Evolutionary conservation across 2,113 vertebrate genomes (phyloP).

Genomic region (Leiothrix lutea): DNA sequence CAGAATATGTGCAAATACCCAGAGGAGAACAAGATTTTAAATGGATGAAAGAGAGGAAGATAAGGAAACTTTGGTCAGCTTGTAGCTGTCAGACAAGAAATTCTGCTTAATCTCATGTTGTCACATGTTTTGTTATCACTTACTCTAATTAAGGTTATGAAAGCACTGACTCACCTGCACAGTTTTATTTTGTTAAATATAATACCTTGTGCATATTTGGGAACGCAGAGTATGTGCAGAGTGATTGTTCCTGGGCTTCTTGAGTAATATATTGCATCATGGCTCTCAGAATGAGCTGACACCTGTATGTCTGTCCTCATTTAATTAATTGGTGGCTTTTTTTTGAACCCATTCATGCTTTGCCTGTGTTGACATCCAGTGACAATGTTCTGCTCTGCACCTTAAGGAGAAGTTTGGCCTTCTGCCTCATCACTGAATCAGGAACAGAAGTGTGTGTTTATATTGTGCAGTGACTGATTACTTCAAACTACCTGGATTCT

Average conservation of each 20-base stretch:
- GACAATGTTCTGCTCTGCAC: background rate
- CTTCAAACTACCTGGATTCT: background rate
- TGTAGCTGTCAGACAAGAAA: background rate
- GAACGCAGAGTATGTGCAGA: background rate
- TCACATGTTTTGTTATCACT: background rate
- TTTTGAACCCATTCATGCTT: background rate
- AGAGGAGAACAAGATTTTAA: background rate
- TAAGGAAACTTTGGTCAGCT: background rate
- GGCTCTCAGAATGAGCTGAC: background rate
- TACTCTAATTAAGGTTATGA: background rate
- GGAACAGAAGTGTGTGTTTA: background rate
- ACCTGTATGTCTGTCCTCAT: background rate
- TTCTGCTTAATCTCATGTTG: background rate
- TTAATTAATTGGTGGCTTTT: background rate
- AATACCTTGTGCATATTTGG: background rate
- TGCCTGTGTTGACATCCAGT: background rate
- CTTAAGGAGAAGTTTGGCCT: background rate
- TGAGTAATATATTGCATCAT: background rate
- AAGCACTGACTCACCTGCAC: background rate
- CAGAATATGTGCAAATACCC: background rate
- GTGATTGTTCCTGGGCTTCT: background rate
- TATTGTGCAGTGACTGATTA: background rate
- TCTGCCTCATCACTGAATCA: background rate
- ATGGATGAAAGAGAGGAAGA: background rate
- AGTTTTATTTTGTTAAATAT: background rate